Evolutionary conservation across 2,113 vertebrate genomes (phyloP).

Genomic region (Lasiurus borealis): DNA sequence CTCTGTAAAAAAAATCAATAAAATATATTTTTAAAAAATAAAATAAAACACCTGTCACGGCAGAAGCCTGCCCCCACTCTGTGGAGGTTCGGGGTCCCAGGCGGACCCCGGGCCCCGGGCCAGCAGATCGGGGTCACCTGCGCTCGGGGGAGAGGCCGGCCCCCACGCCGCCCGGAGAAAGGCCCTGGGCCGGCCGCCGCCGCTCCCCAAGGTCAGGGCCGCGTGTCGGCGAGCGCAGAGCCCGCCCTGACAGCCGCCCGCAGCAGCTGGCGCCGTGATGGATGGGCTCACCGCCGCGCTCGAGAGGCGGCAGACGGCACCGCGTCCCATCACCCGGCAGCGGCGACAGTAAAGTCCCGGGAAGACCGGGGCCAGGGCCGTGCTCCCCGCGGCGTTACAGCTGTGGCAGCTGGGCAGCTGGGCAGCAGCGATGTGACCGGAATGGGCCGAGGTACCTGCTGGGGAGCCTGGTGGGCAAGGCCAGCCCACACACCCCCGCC

Average conservation of each 20-base stretch:
- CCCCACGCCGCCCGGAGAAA: slow-evolving; percentile 24
- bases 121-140: neutral
- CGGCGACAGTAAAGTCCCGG: slow-evolving; percentile 88
- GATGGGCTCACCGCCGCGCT: too few relatives aligned
- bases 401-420: slow-evolving; percentile 89
- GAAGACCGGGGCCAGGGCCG: slow-evolving; percentile 85
- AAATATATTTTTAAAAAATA: too few relatives aligned
- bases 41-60: neutral
- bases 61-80: neutral
- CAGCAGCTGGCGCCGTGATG: too few relatives aligned
- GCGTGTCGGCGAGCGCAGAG: slow-evolving; percentile 64
- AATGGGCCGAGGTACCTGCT: slow-evolving; percentile 86
- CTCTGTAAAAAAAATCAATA: too few relatives aligned
- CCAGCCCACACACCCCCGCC: neutral
- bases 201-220: slow-evolving; percentile 85
- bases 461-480: slow-evolving; percentile 81
- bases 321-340: too few relatives aligned
- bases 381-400: slow-evolving; percentile 84
- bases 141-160: neutral
- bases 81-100: neutral
- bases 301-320: too few relatives aligned
- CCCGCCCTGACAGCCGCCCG: slow-evolving; percentile 78
- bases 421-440: slow-evolving; percentile 86
- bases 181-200: slow-evolving; percentile 74
- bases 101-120: neutral